Evolutionary conservation across 2,797 vertebrate genomes (phyloP), one percentile per base, ranked within the genome.

Genomic region (Tragelaphus oryx): DNA sequence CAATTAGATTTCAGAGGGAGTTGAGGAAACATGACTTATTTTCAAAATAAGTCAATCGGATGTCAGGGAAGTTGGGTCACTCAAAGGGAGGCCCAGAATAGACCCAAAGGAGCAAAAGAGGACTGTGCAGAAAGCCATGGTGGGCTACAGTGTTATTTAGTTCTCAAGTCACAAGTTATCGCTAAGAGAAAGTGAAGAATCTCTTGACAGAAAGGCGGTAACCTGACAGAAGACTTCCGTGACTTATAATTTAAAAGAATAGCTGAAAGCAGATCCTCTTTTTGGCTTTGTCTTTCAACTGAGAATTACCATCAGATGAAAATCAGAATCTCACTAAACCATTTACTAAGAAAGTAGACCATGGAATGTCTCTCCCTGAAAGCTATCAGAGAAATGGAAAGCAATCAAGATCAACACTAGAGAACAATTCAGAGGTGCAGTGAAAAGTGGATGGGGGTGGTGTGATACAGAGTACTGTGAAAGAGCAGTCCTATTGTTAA

Each of bases 231-330:
- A 96, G 46, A 46, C 46, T 60, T 94, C 48, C 13, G 5, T 52
- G 54, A 57, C 46, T 92, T 71, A 74, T 11, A 44, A 52, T 95
- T 62, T 84, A 87, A 97, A 96, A 91, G 65, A 91, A 83, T 4
- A 71, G 37, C 71, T 95, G 24, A 96, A 83, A 96, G 87, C 59
- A 87, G 33, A 71, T 37, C n/a, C 26, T 74, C 75, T 90, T 20
- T 92, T 50, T 33, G 10, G 10, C 48, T 59, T 12, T 71, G 33
- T 95, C 82, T 41, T 83, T 80, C 50, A 37, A 37, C 60, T 37
- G 75, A 96, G 75, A 97, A 92, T 93, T 94, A 96, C 71, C 78
- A 96, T 82, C 87, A 93, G 85, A 93, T 87, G 75, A 92, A 97
- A 96, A 94, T 78, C 75, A 94, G 87, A 92, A 95, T 95, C 87